Percentiles rank a stretch among this genome's conserved stretches.
These are phyloP conservation scores for Anser brachyrhynchus DNA, from an alignment of 2,113 vertebrate genomes.

Conservation along the genomic window DNA sequence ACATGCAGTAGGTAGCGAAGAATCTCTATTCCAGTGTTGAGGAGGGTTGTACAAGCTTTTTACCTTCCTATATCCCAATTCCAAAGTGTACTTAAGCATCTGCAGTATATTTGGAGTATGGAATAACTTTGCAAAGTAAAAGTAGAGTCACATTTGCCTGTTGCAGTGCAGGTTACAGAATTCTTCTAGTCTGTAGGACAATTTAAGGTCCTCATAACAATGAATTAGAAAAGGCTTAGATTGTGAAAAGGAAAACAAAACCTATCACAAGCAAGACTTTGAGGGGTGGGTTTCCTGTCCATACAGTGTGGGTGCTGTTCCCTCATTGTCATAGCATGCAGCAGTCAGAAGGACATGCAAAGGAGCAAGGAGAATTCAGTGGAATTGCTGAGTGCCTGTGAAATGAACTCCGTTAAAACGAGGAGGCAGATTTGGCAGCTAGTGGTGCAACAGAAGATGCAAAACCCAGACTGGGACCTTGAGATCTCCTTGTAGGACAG, in stretches of 20 bases:
- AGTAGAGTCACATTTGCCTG: neutral
- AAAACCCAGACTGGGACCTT: neutral
- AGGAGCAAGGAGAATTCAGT: neutral
- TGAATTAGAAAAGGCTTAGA: neutral
- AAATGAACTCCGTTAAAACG: neutral
- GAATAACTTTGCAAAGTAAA: neutral
- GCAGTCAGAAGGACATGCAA: neutral
- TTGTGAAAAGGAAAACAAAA: neutral
- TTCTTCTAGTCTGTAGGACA: neutral
- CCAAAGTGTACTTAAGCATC: neutral
- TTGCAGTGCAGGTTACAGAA: accelerated
- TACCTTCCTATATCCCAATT: neutral
- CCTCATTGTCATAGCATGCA: accelerated
- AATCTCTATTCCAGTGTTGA: neutral
- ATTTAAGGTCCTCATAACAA: neutral
- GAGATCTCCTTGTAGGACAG: neutral
- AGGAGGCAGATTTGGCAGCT: slow-evolving; percentile 11
- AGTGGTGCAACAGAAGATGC: neutral
- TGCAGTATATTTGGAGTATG: neutral
- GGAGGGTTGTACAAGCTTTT: neutral
- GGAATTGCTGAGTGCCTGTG: neutral
- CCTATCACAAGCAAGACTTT: accelerated
- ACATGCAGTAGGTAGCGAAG: neutral
- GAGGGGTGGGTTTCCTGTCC: neutral
- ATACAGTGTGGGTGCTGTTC: neutral